Conservation (phyloP, 2,113 vertebrate genomes). For the Chloebia gouldiae region DNA sequence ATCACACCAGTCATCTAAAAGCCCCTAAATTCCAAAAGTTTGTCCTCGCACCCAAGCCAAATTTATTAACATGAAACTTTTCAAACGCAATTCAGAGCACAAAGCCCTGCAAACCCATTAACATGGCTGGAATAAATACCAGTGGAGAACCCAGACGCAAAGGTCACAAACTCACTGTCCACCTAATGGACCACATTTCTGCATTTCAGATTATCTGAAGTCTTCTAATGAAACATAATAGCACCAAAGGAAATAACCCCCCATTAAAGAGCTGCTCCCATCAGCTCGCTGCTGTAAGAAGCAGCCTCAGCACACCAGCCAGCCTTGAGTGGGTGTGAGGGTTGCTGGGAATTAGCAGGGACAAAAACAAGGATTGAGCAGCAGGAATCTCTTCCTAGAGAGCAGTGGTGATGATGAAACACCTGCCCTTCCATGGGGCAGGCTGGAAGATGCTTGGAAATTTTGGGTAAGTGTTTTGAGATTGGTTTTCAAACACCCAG, state of each 20-base stretch:
- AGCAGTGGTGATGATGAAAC: neutral
- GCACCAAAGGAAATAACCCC: neutral
- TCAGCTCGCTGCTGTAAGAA: neutral
- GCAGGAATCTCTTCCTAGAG: neutral
- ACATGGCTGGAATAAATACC: neutral
- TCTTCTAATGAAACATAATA: neutral
- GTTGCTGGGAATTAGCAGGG: neutral
- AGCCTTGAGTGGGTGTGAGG: rapidly evolving
- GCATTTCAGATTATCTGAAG: neutral
- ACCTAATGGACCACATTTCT: neutral
- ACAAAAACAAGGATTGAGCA: rapidly evolving
- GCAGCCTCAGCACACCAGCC: neutral
- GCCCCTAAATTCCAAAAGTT: neutral
- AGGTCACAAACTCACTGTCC: neutral
- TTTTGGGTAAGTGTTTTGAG: neutral
- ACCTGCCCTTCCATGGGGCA: neutral
- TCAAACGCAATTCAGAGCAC: neutral
- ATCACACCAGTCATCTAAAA: neutral
- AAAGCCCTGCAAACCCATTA: neutral
- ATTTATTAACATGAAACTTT: neutral
- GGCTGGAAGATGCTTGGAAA: neutral
- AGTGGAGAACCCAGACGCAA: neutral
- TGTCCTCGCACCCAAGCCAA: neutral
- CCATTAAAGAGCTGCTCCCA: neutral
- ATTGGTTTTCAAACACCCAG: neutral